Base-by-base conservation (phyloP, 2,888 invertebrate species). In the Drosophila neutralis region DNA sequence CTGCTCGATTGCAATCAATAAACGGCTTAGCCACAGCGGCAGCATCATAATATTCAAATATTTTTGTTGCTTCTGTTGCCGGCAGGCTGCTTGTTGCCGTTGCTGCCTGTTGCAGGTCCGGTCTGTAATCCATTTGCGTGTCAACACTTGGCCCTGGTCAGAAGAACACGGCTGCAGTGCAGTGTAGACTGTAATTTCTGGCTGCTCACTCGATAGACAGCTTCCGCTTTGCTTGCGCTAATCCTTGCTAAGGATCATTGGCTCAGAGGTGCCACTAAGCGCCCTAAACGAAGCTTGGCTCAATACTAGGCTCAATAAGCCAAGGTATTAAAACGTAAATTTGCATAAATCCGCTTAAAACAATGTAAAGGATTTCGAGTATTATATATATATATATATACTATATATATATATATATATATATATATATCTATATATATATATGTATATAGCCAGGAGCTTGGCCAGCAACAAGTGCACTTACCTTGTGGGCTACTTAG, bases 271-370 rank as follows among this genome's bases (percentile, higher is more conserved):
- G 83, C 82, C 83, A 81, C 80, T 86, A 84, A 87, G 84, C 81
- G 78, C 83, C 76, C 83, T 87, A 84, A 84, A 78, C 73, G 83
- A 40, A 83, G 79, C 83, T 79, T 70, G 69, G 52, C 67, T 42
- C 51, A 36, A 36, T 64, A 56, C 63, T 73, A 62, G 86, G 79
- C 75, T 77, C 86, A 86, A 82, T 82, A 85, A 86, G 86, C 86
- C 86, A 79, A 70, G 67, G 81, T 69, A 87, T 87, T 88, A 89
- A 74, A 87, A 87, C 89, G 89, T 88, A 87, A 89, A 87, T 89
- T 89, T 87, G 78, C 67, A 62, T 82, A 88, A 89, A 87, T 71
- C 87, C 82, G 69, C 76, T 73, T 69, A 53, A 68, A 57, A 57
- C 87, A 87, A 87, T 60, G 64, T 63, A 33, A 56, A 45, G 78